Evolutionary conservation across 2,797 vertebrate genomes (phyloP).

Genomic region (Artibeus lituratus): DNA sequence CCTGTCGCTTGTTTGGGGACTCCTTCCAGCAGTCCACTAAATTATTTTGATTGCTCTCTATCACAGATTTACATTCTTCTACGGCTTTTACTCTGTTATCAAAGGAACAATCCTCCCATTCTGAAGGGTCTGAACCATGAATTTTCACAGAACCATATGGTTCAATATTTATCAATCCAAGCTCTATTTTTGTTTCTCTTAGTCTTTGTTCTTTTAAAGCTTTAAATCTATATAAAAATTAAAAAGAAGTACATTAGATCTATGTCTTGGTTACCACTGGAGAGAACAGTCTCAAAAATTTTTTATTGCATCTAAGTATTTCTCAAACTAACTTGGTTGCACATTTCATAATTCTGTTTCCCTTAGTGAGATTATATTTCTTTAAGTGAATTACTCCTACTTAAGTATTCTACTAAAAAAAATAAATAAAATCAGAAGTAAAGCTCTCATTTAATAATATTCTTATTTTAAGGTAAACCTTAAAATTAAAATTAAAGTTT

Average conservation of each 20-base stretch:
- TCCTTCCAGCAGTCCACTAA: constrained; percentile 62
- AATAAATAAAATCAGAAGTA: neutral
- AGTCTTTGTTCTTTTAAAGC: constrained; percentile 84
- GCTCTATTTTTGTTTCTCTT: constrained; percentile 82
- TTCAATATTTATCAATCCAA: constrained; percentile 73
- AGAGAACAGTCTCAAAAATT: neutral
- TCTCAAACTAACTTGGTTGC: constrained; percentile 28
- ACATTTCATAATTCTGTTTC: constrained; percentile 11
- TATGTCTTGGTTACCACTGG: neutral
- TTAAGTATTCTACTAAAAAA: neutral
- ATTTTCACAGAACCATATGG: constrained; percentile 76
- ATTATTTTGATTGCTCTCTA: constrained; percentile 77
- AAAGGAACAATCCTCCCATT: constrained; percentile 89
- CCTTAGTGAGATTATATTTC: neutral
- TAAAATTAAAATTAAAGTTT: constrained; percentile 48
- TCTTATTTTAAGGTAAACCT: constrained; percentile 1
- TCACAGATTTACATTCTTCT: constrained; percentile 76
- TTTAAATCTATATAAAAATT: constrained; percentile 84
- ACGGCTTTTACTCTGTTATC: constrained; percentile 85
- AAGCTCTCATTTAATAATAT: constrained; percentile 19
- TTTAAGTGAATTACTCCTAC: constrained; percentile 17
- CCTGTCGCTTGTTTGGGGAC: constrained; percentile 68
- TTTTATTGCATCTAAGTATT: neutral
- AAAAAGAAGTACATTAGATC: neutral
- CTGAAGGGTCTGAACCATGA: constrained; percentile 88